Base-by-base conservation (phyloP, 2,888 invertebrate genomes). In the Achlya flavicornis region DNA sequence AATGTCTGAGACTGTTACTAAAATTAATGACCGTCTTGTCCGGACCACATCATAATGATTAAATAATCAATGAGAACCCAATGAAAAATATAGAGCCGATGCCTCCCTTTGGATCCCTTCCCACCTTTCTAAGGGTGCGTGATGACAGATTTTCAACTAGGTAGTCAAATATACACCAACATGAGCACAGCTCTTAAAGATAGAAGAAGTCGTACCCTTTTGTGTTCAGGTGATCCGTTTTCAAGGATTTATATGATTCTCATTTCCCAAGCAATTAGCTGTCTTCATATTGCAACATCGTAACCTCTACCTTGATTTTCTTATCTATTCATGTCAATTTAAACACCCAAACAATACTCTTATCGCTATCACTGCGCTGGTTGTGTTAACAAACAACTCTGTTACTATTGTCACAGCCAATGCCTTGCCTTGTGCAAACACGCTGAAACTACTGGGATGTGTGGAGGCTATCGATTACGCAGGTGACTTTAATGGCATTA, bases 381-480 rank as follows among this genome's bases (percentile, higher is more conserved):
- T 12, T 60, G 60, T 60, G 63, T 63, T 57, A 63, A 60, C 60
- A 63, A 26, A 38, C 48, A 41, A 38, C n/a, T 63, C 38, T 16
- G 53, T 41, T 63, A 19, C 59, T 53, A 63, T 63, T 60, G 63
- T 63, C 53, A 38, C 48, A 57, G 26, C n/a, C 32, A 26, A 26
- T 59, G 60, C 19, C 63, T 53, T 38, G 53, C 63, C 63, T 53
- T 63, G 63, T 26, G 53, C 53, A 53, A 63, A 63, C 60, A 26
- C n/a, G 35, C 19, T 53, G 38, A 6, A 60, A 43, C n/a, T 46
- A 46, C 26, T 43, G 6, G 43, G 16, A 41, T 26, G 12, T 35
- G 38, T 19, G 53, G 19, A 57, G 35, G 46, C 62, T 61, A 66
- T 63, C 64, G 58, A 57, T 35, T 53, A 53, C 53, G 19, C 53